phyloP scores from a whole-genome alignment of 53 echinoderm and acorn worm genomes.

The Mesocentrotus franciscanus region DNA sequence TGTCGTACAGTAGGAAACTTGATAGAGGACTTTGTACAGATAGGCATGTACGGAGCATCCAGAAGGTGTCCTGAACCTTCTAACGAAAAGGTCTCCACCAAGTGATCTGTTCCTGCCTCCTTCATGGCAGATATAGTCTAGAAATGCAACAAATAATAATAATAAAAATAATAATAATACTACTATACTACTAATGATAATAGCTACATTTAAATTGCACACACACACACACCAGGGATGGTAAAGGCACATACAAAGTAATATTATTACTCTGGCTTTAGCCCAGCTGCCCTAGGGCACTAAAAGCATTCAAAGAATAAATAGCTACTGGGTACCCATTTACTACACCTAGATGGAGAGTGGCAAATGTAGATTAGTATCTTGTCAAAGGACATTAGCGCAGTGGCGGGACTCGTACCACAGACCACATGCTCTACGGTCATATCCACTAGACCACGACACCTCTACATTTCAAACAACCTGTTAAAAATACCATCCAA shows the following conservation, averaged over 20 bases:
- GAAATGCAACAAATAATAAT: neutral
- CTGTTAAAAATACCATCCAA: no score
- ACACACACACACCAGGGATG: neutral
- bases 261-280: no score
- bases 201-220: no score
- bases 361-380: no score
- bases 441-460: neutral
- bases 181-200: neutral
- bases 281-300: no score
- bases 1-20: conserved; percentile 35
- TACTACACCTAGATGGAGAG: no score
- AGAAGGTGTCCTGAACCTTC: conserved; percentile 55
- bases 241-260: neutral
- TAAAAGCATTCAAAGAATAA: no score
- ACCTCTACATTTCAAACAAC: neutral
- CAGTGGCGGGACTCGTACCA: no score
- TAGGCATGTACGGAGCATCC: conserved; percentile 64
- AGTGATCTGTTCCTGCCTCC: conserved; percentile 48
- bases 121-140: conserved; percentile 32
- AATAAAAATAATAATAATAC: neutral
- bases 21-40: conserved; percentile 57
- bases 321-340: no score
- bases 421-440: no score
- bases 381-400: no score
- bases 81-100: conserved; percentile 32